These are phyloP conservation scores for Hylia prasina DNA, from an alignment of 2,113 vertebrate species.

Conservation along the genomic window DNA sequence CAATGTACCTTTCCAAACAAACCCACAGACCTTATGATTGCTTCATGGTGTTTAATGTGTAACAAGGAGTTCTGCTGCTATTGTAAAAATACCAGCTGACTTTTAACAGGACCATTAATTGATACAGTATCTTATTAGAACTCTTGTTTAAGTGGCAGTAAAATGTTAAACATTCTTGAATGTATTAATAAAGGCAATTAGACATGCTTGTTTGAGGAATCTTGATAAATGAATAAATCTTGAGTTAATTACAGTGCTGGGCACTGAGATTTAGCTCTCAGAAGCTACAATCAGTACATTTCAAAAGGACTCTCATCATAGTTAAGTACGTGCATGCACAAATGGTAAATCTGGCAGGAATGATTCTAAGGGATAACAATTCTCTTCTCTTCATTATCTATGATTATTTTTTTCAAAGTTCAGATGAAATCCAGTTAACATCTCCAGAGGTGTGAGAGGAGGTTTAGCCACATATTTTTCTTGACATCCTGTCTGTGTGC, in stretches of 20 bases:
- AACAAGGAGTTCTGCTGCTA: neutral
- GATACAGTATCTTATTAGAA: slow-evolving; percentile 61
- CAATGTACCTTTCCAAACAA: slow-evolving; percentile 15
- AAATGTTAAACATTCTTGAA: slow-evolving; percentile 61
- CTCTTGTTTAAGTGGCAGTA: slow-evolving; percentile 61
- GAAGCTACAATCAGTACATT: neutral
- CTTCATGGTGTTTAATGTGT: neutral
- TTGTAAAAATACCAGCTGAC: slow-evolving; percentile 58
- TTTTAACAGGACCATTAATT: slow-evolving; percentile 62
- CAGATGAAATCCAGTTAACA: neutral
- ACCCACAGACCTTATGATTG: neutral
- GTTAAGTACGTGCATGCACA: neutral
- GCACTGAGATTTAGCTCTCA: slow-evolving; percentile 17
- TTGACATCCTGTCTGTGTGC: no score
- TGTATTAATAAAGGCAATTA: slow-evolving; percentile 62
- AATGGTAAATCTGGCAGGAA: neutral
- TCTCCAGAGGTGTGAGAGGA: neutral
- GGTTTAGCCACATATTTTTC: neutral
- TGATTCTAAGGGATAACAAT: neutral
- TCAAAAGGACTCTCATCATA: neutral
- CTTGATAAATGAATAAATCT: slow-evolving; percentile 64
- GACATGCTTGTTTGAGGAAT: slow-evolving; percentile 35
- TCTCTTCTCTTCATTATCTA: neutral
- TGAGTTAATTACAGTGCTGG: slow-evolving; percentile 34
- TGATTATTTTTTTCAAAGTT: neutral